Percentiles rank a stretch among this genome's conserved stretches.
Evolutionary conservation across 92 coral and sea anemone species (phyloP).

Genomic region (Plumapathes pennacea): DNA sequence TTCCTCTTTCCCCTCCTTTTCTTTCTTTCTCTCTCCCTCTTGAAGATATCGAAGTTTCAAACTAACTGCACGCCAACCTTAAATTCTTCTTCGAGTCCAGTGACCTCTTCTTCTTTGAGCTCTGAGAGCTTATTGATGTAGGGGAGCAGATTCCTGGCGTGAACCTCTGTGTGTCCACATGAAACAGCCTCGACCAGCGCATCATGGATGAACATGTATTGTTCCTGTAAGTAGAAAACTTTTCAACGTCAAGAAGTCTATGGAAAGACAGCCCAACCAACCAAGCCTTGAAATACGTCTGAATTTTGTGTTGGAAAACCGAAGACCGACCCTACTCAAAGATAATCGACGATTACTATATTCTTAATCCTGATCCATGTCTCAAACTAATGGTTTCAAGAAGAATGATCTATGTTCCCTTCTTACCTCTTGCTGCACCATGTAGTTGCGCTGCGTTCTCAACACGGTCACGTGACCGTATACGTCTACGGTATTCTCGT

Average conservation of each 20-base stretch:
- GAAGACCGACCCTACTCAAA: too few species aligned
- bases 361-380: too few species aligned
- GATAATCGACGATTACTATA: too few species aligned
- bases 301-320: too few species aligned
- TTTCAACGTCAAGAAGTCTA: too few species aligned
- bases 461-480: conserved; percentile 98
- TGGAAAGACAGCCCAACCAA: too few species aligned
- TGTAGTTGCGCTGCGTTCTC: conserved; percentile 89
- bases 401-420: too few species aligned
- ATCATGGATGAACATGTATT: conserved; percentile 87
- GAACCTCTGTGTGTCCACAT: conserved; percentile 91
- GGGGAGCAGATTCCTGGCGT: conserved; percentile 84
- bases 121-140: conserved; percentile 88
- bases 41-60: background rate
- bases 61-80: conserved; percentile 35
- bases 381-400: too few species aligned
- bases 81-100: conserved; percentile 85
- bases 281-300: too few species aligned
- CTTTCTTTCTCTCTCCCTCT: background rate
- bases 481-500: conserved; percentile 93
- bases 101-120: conserved; percentile 69
- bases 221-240: conserved; percentile 58
- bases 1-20: background rate
- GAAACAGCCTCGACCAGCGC: conserved; percentile 90
- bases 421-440: conserved; percentile 92